These are phyloP conservation scores for Phasianus colchicus DNA, from an alignment of 2,113 vertebrate genomes.

Conservation along the genomic window DNA sequence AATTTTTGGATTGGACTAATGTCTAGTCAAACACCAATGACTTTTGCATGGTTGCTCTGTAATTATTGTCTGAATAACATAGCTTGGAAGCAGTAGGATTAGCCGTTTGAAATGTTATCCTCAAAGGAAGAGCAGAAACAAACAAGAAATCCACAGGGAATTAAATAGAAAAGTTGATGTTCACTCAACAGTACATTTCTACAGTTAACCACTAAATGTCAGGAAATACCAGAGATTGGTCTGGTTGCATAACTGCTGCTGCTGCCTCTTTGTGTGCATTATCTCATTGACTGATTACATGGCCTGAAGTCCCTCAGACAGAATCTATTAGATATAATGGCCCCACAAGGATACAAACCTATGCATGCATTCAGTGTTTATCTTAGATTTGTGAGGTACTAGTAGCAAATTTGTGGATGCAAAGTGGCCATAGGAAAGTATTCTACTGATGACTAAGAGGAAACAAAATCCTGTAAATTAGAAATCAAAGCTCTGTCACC, in stretches of 20 bases:
- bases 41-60: not conserved
- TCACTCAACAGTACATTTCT: not conserved
- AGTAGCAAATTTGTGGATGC: not conserved
- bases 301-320: not conserved
- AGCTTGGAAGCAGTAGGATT: not conserved
- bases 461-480: not conserved
- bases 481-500: not conserved
- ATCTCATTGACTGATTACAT: not conserved
- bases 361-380: not conserved
- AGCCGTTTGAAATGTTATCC: slow-evolving; percentile 16
- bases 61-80: not conserved
- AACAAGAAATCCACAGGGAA: not conserved
- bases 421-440: not conserved
- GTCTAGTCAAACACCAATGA: not conserved
- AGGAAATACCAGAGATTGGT: not conserved
- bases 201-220: not conserved
- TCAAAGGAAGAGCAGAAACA: slow-evolving; percentile 1
- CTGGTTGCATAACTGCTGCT: not conserved
- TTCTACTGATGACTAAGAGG: not conserved
- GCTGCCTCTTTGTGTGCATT: not conserved
- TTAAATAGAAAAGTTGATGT: not conserved
- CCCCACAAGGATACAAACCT: not conserved
- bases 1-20: not conserved
- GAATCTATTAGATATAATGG: not conserved
- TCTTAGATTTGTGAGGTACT: not conserved